Base-by-base conservation (phyloP, 2,888 invertebrate genomes). In the Argyresthia goedartella region DNA sequence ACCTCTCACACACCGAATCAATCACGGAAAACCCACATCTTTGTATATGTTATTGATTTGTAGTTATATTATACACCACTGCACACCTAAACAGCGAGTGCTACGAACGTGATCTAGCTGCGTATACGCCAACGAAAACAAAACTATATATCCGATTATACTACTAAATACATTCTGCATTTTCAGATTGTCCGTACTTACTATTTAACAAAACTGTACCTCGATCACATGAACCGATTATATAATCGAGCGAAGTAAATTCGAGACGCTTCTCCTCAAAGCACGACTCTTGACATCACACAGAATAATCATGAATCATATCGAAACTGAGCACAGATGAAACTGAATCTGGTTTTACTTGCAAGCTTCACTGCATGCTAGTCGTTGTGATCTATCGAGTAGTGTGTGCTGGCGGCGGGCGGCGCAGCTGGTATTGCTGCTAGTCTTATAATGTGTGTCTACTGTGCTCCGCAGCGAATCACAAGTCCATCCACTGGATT, bases 201-300 rank as follows among this genome's bases (percentile, higher is more conserved):
- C 82, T 80, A n/a, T 80, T 80, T 73, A 61, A 68, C 72, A 71
- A 71, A 70, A 77, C 78, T 75, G 71, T 79, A 82, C 81, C 73
- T 71, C 66, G 76, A 75, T 80, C 82, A 85, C 84, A 82, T 80
- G 61, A 68, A 74, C 73, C 76, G 67, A 70, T 13, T n/a, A 66
- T 73, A 65, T 66, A 64, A 76, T 71, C 78, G 74, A 79, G 74
- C 78, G 78, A 81, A 80, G 85, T 86, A 86, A 86, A 86, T 86
- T 86, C 85, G 84, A 85, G 84, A 86, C 85, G 85, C 85, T 85
- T 85, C 85, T 85, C 85, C 81, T 82, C 85, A 85, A 86, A 81
- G 85, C 85, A 86, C 85, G 85, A 86, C 85, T 85, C 85, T 81
- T 80, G 63, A 86, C 85, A 86, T 82, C 77, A 86, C 85, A 86